Evolutionary conservation across 2,888 invertebrate species (phyloP), one percentile per base, ranked within the genome.

Genomic region (Mechanitis mazaeus): DNA sequence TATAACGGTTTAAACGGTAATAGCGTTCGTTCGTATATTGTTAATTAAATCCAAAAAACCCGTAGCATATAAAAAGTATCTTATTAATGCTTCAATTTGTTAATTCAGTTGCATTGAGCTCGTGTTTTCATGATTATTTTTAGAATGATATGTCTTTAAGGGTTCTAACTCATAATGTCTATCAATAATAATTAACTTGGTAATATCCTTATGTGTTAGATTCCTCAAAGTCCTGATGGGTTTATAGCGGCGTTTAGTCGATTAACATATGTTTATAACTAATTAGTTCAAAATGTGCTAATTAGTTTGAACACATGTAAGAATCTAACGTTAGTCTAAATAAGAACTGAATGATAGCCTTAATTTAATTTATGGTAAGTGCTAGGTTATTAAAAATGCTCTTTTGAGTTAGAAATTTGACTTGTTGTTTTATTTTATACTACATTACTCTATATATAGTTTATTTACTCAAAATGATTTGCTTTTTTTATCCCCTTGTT

Each of bases 341-440:
- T 87, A 86, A 85, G 88, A 90, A 89, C 88, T 89, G 87, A 88
- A 81, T 81, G 86, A 85, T 89, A 87, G 88, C 87, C 87, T 87
- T 89, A 86, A 87, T 85, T 86, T 87, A 81, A 87, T 87, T 89
- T 87, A 88, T 85, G 76, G 83, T 86, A 88, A 88, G 87, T 83
- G 84, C 82, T 88, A 90, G 88, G 82, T 78, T 84, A 85, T 87
- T 87, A 87, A 90, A 75, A 88, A 80, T 77, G 85, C 88, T 89
- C 89, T 87, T 88, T 86, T 87, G 87, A 89, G 89, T 88, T 88
- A 85, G 83, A 87, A 87, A 89, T 87, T 79, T 81, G 64, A 81
- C 64, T 68, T 71, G 75, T 72, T 83, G 83, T 89, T 88, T 89
- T 77, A 85, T 85, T 87, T 78, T 42, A 20, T 20, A 11, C 6